Percentiles rank a stretch among this genome's conserved stretches.
Evolutionary conservation across 2,113 vertebrate species (phyloP).

Genomic region (Tupaia tana): DNA sequence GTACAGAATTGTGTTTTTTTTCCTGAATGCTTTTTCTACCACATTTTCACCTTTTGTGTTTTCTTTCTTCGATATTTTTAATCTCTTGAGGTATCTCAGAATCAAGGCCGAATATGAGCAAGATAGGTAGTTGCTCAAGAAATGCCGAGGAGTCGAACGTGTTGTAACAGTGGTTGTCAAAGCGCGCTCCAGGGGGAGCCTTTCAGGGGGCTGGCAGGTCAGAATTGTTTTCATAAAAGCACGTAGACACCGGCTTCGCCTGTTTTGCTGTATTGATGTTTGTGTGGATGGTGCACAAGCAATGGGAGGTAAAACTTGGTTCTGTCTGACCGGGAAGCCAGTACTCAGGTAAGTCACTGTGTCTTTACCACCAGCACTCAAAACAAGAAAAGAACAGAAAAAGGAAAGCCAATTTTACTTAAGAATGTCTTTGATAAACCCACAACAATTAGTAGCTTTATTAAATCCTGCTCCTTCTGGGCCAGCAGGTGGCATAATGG

Average conservation of each 20-base stretch:
- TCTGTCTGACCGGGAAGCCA: background rate
- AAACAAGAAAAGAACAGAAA: background rate
- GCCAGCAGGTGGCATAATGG: too few species aligned
- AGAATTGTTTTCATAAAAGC: background rate
- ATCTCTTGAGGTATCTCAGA: slow-evolving; percentile 11
- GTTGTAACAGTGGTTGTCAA: background rate
- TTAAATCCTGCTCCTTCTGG: background rate
- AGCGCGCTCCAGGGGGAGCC: too few species aligned
- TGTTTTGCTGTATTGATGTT: background rate
- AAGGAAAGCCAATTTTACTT: background rate
- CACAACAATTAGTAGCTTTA: background rate
- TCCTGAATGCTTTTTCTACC: background rate
- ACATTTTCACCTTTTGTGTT: slow-evolving; percentile 46
- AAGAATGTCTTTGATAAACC: slow-evolving; percentile 28
- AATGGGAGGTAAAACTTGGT: background rate
- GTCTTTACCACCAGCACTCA: background rate
- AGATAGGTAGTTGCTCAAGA: background rate
- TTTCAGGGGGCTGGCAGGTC: background rate
- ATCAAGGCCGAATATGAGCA: slow-evolving; percentile 30
- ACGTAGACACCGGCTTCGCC: background rate
- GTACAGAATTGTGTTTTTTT: background rate
- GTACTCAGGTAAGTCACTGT: background rate
- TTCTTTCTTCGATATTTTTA: slow-evolving; percentile 18
- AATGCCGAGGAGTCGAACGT: background rate
- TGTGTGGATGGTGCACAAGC: background rate